A percentile compares a stretch with the other conserved stretches of the same genome.
Conservation (phyloP, 1,140 invertebrate species). For the Drosophila murphyi region DNA sequence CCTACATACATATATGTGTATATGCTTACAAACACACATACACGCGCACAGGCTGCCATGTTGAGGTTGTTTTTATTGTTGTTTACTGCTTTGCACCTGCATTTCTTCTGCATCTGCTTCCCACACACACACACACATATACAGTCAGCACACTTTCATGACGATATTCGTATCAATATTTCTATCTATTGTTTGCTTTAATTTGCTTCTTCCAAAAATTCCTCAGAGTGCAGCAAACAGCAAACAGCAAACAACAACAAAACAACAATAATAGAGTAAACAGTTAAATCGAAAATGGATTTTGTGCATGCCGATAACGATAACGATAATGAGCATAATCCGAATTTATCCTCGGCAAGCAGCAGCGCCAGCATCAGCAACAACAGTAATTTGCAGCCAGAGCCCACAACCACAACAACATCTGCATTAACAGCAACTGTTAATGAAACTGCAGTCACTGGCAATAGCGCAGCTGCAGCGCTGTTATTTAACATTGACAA, state of each 20-base stretch:
- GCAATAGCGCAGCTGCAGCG: conserved; percentile 34
- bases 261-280: conserved; percentile 13
- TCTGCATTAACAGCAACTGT: conserved; percentile 32
- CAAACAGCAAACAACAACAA: conserved; percentile 31
- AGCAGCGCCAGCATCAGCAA: conserved; percentile 65
- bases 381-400: conserved; percentile 58
- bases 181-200: conserved; percentile 38
- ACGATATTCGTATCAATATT: conserved; percentile 23
- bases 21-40: not conserved
- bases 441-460: conserved; percentile 26
- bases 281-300: conserved; percentile 45
- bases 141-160: conserved; percentile 10
- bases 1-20: conserved; percentile 7
- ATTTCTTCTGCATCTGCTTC: conserved; percentile 23
- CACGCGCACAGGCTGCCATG: conserved; percentile 21
- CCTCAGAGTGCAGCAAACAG: conserved; percentile 42
- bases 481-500: conserved; percentile 52
- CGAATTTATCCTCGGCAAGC: conserved; percentile 73
- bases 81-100: conserved; percentile 44
- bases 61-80: conserved; percentile 29
- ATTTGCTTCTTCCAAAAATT: conserved; percentile 46
- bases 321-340: conserved; percentile 65
- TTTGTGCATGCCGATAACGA: conserved; percentile 55
- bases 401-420: conserved; percentile 38
- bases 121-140: not conserved